A percentile compares a stretch with the other conserved stretches of the same genome.
phyloP scores from a whole-genome alignment of 2,797 vertebrate genomes.

The Karalla daura region DNA sequence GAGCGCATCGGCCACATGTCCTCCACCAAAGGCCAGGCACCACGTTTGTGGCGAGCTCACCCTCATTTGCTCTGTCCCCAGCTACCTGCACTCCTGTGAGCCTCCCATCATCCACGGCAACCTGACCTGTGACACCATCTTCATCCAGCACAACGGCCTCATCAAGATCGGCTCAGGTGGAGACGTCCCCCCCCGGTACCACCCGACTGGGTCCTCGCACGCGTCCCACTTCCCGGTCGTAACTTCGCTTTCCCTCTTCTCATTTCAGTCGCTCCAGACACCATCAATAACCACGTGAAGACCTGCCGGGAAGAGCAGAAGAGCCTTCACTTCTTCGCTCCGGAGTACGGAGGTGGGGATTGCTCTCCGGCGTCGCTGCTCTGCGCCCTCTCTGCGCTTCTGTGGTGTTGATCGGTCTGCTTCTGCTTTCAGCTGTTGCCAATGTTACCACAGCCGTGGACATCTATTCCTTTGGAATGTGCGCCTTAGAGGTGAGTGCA shows the following conservation, averaged over 20 bases:
- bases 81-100: slow-evolving; percentile 98
- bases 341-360: slow-evolving; percentile 95
- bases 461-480: slow-evolving; percentile 99
- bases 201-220: too few relatives aligned
- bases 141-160: slow-evolving; percentile 98
- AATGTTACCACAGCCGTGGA: slow-evolving; percentile 98
- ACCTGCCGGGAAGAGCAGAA: slow-evolving; percentile 99
- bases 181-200: too few relatives aligned
- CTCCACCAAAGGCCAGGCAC: neutral
- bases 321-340: slow-evolving; percentile 98
- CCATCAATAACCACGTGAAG: slow-evolving; percentile 99
- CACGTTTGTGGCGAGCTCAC: neutral
- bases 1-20: slow-evolving; percentile 46
- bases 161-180: slow-evolving; percentile 99
- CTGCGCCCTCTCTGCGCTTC: neutral
- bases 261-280: slow-evolving; percentile 94
- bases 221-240: too few relatives aligned
- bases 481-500: slow-evolving; percentile 92
- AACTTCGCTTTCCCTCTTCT: neutral
- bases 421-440: slow-evolving; percentile 89
- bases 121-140: slow-evolving; percentile 98
- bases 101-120: slow-evolving; percentile 98
- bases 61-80: slow-evolving; percentile 55
- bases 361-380: neutral
- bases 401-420: slow-evolving; percentile 22